Evolutionary conservation across 2,797 vertebrate genomes (phyloP).

Genomic region (Dermochelys coriacea): DNA sequence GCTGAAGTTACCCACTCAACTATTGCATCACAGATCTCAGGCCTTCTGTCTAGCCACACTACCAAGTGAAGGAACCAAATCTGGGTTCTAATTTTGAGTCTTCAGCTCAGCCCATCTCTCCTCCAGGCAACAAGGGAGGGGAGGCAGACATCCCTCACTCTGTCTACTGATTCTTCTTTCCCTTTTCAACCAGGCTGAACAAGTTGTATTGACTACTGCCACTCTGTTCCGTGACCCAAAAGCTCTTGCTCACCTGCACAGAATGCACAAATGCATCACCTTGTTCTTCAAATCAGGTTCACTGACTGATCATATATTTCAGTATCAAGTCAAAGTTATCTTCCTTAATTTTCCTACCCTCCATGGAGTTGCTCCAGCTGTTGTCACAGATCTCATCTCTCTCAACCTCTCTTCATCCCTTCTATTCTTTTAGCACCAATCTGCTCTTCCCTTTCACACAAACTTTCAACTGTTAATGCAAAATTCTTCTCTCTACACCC

Average conservation of each 20-base stretch:
- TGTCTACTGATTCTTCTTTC: neutral
- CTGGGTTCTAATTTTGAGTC: neutral
- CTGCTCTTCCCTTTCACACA: neutral
- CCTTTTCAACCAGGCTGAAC: neutral
- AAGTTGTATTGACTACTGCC: neutral
- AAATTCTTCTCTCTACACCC: neutral
- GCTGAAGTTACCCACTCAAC: neutral
- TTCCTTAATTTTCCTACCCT: neutral
- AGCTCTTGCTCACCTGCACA: neutral
- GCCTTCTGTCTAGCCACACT: neutral
- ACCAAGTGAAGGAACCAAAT: neutral
- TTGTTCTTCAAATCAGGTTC: neutral
- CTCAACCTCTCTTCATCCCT: neutral
- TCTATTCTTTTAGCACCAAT: neutral
- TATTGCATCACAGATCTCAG: neutral
- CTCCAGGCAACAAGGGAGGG: neutral
- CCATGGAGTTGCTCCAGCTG: too few relatives aligned
- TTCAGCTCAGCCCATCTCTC: too few relatives aligned
- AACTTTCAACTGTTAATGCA: neutral
- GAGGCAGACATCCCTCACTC: neutral
- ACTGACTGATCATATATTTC: neutral
- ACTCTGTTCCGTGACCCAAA: neutral
- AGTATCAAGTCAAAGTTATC: neutral
- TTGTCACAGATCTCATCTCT: neutral
- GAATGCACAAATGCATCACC: neutral